Conservation (phyloP, 2,113 vertebrate genomes). For the Sylvia atricapilla region DNA sequence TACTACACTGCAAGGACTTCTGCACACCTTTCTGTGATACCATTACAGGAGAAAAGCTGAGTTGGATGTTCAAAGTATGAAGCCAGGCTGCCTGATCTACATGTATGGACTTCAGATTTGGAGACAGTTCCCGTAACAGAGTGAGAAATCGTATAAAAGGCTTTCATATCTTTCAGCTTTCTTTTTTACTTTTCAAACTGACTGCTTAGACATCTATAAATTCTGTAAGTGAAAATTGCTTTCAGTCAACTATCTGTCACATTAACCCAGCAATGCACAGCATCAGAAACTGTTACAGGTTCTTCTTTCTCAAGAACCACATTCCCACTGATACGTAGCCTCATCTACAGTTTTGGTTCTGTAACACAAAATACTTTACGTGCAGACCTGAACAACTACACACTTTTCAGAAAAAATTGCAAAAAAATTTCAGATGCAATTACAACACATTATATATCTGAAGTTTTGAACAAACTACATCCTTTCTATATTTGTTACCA, state of each 20-base stretch:
- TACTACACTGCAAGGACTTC: background rate
- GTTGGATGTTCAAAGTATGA: background rate
- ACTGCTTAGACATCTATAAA: background rate
- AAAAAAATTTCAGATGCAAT: background rate
- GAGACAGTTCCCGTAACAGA: background rate
- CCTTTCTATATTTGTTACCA: background rate
- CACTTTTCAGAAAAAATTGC: background rate
- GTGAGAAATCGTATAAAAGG: background rate
- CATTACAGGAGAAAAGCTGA: background rate
- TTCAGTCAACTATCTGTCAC: background rate
- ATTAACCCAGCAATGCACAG: background rate
- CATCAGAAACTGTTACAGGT: background rate
- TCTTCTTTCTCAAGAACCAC: background rate
- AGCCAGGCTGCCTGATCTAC: background rate
- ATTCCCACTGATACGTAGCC: background rate
- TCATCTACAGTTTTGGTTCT: background rate
- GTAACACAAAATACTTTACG: background rate
- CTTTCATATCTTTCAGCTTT: background rate
- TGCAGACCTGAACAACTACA: background rate
- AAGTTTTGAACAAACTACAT: background rate
- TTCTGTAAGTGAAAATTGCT: background rate
- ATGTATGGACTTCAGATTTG: background rate
- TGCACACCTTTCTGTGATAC: background rate
- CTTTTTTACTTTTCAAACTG: slow-evolving; percentile 4
- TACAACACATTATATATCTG: fast-evolving